These are phyloP conservation scores for Tortrix viridana DNA, from an alignment of 2,888 invertebrate species.

Conservation along the genomic window DNA sequence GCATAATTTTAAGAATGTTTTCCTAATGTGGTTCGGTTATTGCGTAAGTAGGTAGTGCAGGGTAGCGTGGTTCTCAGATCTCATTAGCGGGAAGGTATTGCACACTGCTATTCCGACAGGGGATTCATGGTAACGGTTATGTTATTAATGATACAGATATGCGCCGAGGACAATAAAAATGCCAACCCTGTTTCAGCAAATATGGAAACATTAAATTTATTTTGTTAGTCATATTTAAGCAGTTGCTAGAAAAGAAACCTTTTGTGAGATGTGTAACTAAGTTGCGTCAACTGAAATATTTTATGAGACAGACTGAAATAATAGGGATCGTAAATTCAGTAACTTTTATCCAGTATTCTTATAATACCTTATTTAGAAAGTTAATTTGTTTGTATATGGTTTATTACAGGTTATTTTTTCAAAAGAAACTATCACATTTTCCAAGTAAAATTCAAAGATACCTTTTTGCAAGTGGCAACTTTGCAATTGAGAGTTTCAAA, in stretches of 20 bases:
- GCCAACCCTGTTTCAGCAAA: constrained; percentile 23
- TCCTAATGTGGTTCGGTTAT: constrained; percentile 13
- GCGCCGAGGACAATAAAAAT: constrained; percentile 35
- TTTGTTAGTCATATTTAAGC: background rate
- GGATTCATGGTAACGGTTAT: constrained; percentile 47
- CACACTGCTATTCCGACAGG: constrained; percentile 50
- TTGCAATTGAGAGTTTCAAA: constrained; percentile 77
- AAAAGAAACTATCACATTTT: constrained; percentile 5
- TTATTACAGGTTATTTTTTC: background rate
- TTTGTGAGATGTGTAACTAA: background rate
- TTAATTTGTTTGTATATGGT: constrained; percentile 4
- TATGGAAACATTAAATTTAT: constrained; percentile 7
- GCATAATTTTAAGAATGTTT: constrained; percentile 4
- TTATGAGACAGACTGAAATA: constrained; percentile 6
- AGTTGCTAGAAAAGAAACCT: background rate
- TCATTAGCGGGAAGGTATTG: constrained; percentile 59
- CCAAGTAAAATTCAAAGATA: constrained; percentile 48
- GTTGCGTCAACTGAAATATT: background rate
- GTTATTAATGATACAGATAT: constrained; percentile 54
- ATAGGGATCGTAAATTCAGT: too few relatives aligned
- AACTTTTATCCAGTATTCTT: background rate
- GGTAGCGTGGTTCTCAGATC: constrained; percentile 50
- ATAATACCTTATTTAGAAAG: constrained; percentile 2
- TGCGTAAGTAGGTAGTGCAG: constrained; percentile 36
- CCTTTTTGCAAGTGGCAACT: constrained; percentile 62